Percentiles rank a stretch among this genome's conserved stretches.
These are phyloP conservation scores for Plectropomus leopardus DNA, from an alignment of 2,113 vertebrate species.

Conservation along the genomic window DNA sequence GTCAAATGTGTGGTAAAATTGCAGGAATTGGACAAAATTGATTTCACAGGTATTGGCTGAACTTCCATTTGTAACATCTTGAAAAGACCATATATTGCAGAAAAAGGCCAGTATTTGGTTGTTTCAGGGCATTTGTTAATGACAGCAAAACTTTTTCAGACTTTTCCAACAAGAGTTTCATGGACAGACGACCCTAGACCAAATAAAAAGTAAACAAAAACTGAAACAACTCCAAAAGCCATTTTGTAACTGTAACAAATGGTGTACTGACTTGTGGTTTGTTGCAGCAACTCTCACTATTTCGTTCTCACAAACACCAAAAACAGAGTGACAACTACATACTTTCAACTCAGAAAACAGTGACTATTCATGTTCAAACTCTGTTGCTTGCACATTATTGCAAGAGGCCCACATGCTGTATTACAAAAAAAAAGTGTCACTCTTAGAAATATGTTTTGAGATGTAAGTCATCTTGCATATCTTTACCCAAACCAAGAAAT, in stretches of 20 bases:
- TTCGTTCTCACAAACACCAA: conserved; percentile 6
- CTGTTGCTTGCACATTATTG: conserved; percentile 1
- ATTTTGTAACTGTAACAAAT: background rate
- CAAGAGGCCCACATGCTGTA: background rate
- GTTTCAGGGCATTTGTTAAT: background rate
- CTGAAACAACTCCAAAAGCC: no score
- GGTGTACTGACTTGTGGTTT: conserved; percentile 11
- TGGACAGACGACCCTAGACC: background rate
- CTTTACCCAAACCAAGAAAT: conserved; percentile 4
- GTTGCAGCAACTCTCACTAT: background rate
- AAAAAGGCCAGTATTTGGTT: no score
- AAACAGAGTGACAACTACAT: background rate
- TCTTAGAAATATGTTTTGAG: conserved; percentile 18
- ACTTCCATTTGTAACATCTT: no score
- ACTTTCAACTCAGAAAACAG: background rate
- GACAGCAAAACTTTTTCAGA: background rate
- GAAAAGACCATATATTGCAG: no score
- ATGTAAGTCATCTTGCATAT: background rate
- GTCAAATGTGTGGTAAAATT: no score
- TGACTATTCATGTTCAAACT: background rate
- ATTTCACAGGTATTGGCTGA: no score
- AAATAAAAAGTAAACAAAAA: background rate
- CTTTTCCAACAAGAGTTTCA: background rate
- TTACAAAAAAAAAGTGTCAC: background rate
- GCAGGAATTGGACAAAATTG: no score